These are phyloP conservation scores for Clupea harengus DNA, from an alignment of 2,113 vertebrate genomes.

Conservation along the genomic window DNA sequence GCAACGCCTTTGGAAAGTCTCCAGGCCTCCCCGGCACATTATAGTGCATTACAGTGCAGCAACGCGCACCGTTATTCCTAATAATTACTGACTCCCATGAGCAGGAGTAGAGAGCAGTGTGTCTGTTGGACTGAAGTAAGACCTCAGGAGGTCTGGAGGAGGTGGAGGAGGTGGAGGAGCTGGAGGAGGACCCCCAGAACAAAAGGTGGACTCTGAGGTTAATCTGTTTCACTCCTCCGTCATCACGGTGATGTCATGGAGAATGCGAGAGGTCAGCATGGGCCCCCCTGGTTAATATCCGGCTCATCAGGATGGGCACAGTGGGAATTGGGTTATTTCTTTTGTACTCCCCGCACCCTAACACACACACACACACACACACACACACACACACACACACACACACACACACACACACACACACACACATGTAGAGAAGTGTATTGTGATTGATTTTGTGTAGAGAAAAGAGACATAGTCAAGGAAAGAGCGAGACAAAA, in stretches of 20 bases:
- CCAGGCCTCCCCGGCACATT: background rate
- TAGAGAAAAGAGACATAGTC: background rate
- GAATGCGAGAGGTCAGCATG: background rate
- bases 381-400: background rate
- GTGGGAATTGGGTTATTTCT: background rate
- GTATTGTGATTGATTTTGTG: too few relatives aligned
- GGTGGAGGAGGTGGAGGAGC: background rate
- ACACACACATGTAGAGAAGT: too few relatives aligned
- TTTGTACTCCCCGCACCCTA: background rate
- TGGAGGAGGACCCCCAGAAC: background rate
- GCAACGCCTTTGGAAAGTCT: background rate
- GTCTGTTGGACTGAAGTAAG: background rate
- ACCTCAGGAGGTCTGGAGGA: background rate
- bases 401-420: too few relatives aligned
- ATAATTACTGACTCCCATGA: background rate
- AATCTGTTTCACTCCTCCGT: conserved; percentile 6
- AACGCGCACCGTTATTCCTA: background rate
- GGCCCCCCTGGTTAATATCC: conserved; percentile 8
- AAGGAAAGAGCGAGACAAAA: background rate
- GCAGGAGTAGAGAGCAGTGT: background rate
- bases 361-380: background rate
- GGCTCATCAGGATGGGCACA: background rate
- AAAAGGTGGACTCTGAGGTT: background rate
- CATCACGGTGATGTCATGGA: conserved; percentile 1
- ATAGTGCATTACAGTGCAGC: background rate